Percentiles rank a stretch among this genome's conserved stretches.
phyloP scores from a whole-genome alignment of 2,888 invertebrate genomes.

The Rutpela maculata region DNA sequence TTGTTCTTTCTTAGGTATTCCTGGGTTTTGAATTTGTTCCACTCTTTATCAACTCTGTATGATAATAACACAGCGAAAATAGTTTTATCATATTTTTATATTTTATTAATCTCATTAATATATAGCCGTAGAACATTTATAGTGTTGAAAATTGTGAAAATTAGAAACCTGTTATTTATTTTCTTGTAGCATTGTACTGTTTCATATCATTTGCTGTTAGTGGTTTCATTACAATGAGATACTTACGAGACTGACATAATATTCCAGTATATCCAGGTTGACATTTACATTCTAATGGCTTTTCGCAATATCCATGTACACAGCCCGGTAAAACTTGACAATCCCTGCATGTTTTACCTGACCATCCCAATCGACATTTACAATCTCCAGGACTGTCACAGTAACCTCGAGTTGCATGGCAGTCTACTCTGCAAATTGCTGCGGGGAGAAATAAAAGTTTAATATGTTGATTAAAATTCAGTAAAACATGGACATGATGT shows the following conservation, averaged over 20 bases:
- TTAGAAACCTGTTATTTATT: background rate
- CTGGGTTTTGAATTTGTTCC: no score
- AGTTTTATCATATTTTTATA: no score
- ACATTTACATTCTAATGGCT: slow-evolving; percentile 94
- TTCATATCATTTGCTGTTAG: background rate
- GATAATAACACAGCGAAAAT: no score
- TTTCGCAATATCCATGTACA: slow-evolving; percentile 91
- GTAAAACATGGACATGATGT: background rate
- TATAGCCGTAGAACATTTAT: no score
- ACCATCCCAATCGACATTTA: slow-evolving; percentile 93
- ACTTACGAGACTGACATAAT: slow-evolving; percentile 90
- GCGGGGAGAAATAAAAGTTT: slow-evolving; percentile 59
- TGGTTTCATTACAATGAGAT: background rate
- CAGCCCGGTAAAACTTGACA: slow-evolving; percentile 94
- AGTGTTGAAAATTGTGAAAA: background rate
- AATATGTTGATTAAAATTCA: background rate
- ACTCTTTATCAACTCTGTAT: no score
- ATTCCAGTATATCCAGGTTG: slow-evolving; percentile 93
- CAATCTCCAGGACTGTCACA: slow-evolving; percentile 92
- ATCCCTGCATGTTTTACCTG: slow-evolving; percentile 89
- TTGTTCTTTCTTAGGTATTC: no score
- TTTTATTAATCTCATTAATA: no score
- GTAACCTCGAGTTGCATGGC: slow-evolving; percentile 89
- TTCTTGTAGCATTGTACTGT: background rate
- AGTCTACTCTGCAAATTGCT: slow-evolving; percentile 92